These are phyloP conservation scores for Psammodynastes pulverulentus DNA, from an alignment of 2,113 vertebrate species.

Conservation along the genomic window DNA sequence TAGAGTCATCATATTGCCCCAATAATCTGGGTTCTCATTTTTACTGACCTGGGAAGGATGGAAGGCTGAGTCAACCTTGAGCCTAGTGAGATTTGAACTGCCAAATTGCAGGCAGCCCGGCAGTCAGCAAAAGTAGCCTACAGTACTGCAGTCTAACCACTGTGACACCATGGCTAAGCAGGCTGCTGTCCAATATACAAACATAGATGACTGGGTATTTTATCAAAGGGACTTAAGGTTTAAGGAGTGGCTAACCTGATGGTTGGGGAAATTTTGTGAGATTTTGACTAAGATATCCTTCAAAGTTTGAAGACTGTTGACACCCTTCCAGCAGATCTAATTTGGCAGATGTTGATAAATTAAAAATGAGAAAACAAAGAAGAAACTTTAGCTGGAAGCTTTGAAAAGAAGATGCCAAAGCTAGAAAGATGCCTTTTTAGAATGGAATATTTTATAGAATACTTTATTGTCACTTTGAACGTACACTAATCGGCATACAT, in stretches of 20 bases:
- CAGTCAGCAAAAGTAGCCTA: too few relatives aligned
- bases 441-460: too few relatives aligned
- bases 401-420: neutral
- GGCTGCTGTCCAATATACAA: neutral
- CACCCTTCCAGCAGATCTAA: neutral
- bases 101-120: too few relatives aligned
- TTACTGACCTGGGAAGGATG: too few relatives aligned
- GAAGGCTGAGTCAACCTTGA: too few relatives aligned
- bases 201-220: neutral
- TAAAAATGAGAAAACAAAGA: neutral
- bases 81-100: too few relatives aligned
- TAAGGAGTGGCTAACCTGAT: neutral
- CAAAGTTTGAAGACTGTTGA: neutral
- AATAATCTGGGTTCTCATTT: too few relatives aligned
- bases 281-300: neutral
- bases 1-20: too few relatives aligned
- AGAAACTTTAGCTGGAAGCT: neutral
- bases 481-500: too few relatives aligned
- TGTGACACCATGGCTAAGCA: neutral
- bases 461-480: too few relatives aligned
- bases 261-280: neutral
- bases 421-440: neutral
- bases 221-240: neutral
- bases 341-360: neutral
- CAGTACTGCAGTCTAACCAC: too few relatives aligned